These are phyloP conservation scores for Seladonia tumulorum DNA, from an alignment of 2,888 invertebrate genomes.

Conservation along the genomic window DNA sequence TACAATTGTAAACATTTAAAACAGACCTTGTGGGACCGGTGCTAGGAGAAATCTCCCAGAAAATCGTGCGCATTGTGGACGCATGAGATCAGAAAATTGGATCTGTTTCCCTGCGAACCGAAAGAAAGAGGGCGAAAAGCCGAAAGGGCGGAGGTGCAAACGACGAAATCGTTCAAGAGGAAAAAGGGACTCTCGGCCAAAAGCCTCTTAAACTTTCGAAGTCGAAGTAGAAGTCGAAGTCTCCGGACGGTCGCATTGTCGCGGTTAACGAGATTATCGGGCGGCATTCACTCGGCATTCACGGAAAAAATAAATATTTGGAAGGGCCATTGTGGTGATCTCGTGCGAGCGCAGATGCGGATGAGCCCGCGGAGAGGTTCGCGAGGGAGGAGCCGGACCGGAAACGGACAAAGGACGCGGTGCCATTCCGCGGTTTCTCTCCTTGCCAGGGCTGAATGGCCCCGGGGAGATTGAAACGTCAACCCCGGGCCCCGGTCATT, in stretches of 20 bases:
- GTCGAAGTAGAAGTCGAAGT: constrained; percentile 77
- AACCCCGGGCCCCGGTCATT: constrained; percentile 66
- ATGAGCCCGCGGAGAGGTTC: constrained; percentile 46
- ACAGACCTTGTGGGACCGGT: background rate
- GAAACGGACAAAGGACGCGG: constrained; percentile 30
- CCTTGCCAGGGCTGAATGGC: constrained; percentile 61
- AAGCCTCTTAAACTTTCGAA: constrained; percentile 73
- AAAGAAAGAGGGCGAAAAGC: constrained; percentile 29
- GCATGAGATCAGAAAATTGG: constrained; percentile 74
- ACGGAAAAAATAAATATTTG: constrained; percentile 81
- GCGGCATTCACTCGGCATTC: constrained; percentile 71
- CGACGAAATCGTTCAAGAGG: background rate
- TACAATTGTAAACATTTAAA: background rate
- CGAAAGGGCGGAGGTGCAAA: background rate
- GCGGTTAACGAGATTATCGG: constrained; percentile 77
- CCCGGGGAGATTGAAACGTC: constrained; percentile 77
- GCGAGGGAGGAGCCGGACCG: constrained; percentile 27
- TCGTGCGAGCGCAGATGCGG: constrained; percentile 73
- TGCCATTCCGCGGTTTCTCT: constrained; percentile 71
- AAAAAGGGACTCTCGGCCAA: constrained; percentile 24
- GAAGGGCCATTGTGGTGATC: constrained; percentile 77
- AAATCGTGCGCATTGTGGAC: background rate
- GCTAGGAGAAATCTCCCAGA: background rate
- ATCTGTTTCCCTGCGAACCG: constrained; percentile 58
- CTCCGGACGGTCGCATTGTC: constrained; percentile 70